These are phyloP conservation scores for Vireo altiloquus DNA, from an alignment of 2,113 vertebrate genomes.

Conservation along the genomic window DNA sequence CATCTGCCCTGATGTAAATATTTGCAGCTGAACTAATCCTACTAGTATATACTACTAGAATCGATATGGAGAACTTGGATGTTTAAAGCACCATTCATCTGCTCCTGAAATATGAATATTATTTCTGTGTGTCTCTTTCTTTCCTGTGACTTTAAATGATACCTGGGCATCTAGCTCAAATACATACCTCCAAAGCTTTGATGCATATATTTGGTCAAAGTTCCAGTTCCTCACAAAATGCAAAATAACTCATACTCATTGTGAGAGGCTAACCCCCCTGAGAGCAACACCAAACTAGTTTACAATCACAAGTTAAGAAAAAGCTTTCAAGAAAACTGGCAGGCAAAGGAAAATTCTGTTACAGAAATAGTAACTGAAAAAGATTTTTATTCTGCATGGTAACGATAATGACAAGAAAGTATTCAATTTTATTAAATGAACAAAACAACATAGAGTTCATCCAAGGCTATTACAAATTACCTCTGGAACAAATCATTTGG, in stretches of 20 bases:
- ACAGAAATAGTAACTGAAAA: background rate
- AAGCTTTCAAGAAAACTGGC: background rate
- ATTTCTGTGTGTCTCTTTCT: background rate
- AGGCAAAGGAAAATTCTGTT: background rate
- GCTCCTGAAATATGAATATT: background rate
- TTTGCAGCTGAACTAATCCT: background rate
- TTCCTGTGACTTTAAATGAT: background rate
- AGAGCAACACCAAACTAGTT: background rate
- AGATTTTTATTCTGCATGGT: background rate
- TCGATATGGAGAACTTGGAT: rapidly evolving
- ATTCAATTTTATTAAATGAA: background rate
- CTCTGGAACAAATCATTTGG: background rate
- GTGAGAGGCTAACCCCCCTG: background rate
- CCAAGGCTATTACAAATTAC: background rate
- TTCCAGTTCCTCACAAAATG: background rate
- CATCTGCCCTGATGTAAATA: background rate
- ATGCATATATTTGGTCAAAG: background rate
- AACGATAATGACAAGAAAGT: background rate
- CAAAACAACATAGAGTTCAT: background rate
- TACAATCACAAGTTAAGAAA: background rate
- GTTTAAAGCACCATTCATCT: background rate
- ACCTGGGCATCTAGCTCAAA: background rate
- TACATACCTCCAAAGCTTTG: background rate
- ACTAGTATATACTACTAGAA: background rate
- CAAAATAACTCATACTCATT: background rate